phyloP scores from a whole-genome alignment of 2,888 invertebrate genomes.

The Megalurothrips usitatus region DNA sequence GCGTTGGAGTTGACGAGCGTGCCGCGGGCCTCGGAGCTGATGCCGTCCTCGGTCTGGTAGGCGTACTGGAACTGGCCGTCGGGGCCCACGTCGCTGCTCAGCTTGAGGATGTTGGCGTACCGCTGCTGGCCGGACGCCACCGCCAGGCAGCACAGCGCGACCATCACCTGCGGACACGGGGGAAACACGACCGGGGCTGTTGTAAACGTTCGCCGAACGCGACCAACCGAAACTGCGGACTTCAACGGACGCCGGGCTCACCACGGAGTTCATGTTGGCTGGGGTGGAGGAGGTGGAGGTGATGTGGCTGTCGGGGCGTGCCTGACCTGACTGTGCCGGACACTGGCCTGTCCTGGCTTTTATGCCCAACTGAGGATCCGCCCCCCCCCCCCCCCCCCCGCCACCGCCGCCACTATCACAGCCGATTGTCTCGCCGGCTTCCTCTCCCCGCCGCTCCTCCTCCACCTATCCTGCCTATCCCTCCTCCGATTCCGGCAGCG shows the following conservation, averaged over 20 bases:
- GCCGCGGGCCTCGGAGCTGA: slow-evolving; percentile 18
- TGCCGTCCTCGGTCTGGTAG: slow-evolving; percentile 11
- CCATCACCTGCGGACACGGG: neutral
- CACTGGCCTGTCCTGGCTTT: neutral
- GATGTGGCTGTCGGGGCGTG: too few species aligned
- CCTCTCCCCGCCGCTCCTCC: too few species aligned
- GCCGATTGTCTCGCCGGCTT: too few species aligned
- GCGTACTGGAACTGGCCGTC: slow-evolving; percentile 18
- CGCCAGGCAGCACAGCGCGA: neutral
- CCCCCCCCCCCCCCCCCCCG: neutral
- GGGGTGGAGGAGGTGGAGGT: neutral
- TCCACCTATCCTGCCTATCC: neutral
- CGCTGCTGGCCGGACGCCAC: slow-evolving; percentile 8
- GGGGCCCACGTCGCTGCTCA: neutral
- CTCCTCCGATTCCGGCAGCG: neutral
- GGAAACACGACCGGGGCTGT: neutral
- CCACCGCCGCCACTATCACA: neutral
- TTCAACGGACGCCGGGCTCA: neutral
- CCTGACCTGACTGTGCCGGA: neutral
- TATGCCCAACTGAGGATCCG: neutral
- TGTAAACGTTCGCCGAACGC: neutral
- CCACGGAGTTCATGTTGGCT: neutral
- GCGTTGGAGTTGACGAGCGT: neutral
- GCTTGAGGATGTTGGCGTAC: neutral
- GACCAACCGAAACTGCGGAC: too few species aligned